Conservation (phyloP, 64 coral and sea anemone genomes). For the Montipora sp. region DNA sequence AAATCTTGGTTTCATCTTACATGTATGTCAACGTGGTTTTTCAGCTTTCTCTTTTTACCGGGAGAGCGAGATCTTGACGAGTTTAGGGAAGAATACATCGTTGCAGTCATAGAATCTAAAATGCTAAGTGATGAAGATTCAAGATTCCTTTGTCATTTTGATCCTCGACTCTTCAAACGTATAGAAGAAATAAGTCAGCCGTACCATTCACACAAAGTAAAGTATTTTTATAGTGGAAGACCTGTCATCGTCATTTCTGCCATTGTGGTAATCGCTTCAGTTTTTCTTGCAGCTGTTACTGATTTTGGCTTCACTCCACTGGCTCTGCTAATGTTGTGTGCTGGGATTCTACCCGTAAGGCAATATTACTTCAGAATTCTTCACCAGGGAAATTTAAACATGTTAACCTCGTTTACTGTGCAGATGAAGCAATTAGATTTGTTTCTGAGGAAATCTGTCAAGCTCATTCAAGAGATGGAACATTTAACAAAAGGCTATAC, state of each 20-base stretch:
- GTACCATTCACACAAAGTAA: not conserved
- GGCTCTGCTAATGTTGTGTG: not conserved
- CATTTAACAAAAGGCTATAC: constrained; percentile 72
- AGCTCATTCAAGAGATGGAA: constrained; percentile 89
- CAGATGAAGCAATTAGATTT: constrained; percentile 42
- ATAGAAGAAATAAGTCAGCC: not conserved
- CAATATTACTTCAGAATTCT: constrained; percentile 33
- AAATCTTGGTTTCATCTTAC: not conserved
- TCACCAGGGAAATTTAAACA: constrained; percentile 44
- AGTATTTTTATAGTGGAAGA: not conserved
- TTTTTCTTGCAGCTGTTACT: not conserved
- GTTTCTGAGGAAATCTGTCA: constrained; percentile 77
- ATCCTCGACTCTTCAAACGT: constrained; percentile 62
- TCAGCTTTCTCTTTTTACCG: not conserved
- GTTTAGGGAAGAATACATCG: constrained; percentile 55
- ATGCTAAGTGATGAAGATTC: constrained; percentile 77
- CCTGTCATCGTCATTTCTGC: not conserved
- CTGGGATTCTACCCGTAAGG: not conserved
- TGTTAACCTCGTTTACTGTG: constrained; percentile 38
- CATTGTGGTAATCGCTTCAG: not conserved
- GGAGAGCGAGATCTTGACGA: not conserved
- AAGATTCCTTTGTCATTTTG: constrained; percentile 72
- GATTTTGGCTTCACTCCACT: not conserved
- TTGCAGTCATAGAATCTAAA: constrained; percentile 53
- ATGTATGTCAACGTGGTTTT: not conserved